These are phyloP conservation scores for Silurus aristotelis DNA, from an alignment of 2,797 vertebrate genomes.

Conservation along the genomic window DNA sequence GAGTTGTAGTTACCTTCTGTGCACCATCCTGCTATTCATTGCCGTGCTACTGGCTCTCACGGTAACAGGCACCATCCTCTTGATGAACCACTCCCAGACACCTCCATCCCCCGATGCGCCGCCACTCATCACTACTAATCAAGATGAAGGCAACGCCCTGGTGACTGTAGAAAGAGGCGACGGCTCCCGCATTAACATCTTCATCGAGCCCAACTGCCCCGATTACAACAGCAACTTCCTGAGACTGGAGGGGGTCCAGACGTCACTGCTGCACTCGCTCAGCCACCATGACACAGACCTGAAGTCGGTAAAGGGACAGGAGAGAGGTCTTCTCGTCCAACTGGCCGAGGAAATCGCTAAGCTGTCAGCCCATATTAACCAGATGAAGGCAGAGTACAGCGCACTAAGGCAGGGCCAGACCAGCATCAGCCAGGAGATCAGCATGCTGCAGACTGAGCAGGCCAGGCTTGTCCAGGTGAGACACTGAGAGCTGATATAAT, in stretches of 20 bases:
- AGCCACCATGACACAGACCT: slow-evolving; percentile 72
- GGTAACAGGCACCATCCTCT: slow-evolving; percentile 88
- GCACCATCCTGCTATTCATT: slow-evolving; percentile 91
- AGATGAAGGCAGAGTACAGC: slow-evolving; percentile 79
- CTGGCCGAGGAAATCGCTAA: slow-evolving; percentile 82
- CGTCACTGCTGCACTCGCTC: slow-evolving; percentile 76
- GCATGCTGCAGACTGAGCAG: slow-evolving; percentile 82
- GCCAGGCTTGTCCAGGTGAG: slow-evolving; percentile 82
- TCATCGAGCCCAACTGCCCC: slow-evolving; percentile 96
- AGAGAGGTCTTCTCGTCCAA: slow-evolving; percentile 75
- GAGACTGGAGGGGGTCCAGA: slow-evolving; percentile 83
- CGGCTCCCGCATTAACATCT: slow-evolving; percentile 93
- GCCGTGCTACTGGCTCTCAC: slow-evolving; percentile 89
- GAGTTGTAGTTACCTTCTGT: slow-evolving; percentile 90
- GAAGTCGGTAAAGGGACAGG: slow-evolving; percentile 72
- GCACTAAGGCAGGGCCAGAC: slow-evolving; percentile 81
- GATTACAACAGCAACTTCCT: slow-evolving; percentile 78
- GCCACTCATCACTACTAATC: slow-evolving; percentile 90
- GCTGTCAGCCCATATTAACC: slow-evolving; percentile 76
- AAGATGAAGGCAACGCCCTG: slow-evolving; percentile 89
- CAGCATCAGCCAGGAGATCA: slow-evolving; percentile 81
- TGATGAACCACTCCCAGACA: slow-evolving; percentile 91
- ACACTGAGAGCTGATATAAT: slow-evolving; percentile 2
- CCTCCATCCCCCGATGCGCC: slow-evolving; percentile 83
- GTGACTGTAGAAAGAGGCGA: slow-evolving; percentile 93